Evolutionary conservation across 2,797 vertebrate species (phyloP).

Genomic region (Anniella stebbinsi): DNA sequence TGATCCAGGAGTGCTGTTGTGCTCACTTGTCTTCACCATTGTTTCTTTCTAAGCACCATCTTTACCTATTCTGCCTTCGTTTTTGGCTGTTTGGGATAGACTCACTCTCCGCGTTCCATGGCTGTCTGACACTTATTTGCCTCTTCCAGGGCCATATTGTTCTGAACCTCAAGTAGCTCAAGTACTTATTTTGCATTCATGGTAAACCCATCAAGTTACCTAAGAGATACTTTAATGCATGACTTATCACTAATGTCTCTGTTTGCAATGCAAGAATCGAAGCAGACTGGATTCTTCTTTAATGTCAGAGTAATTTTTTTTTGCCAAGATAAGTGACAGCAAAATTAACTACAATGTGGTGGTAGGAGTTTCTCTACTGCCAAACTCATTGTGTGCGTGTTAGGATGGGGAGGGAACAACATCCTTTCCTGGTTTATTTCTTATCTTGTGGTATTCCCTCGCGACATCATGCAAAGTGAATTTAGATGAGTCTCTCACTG

Average conservation of each 20-base stretch:
- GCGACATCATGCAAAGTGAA: not conserved
- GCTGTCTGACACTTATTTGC: conserved; percentile 21
- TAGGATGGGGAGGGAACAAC: not conserved
- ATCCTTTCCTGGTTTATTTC: conserved; percentile 1
- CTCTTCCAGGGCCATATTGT: conserved; percentile 31
- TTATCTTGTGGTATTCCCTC: not conserved
- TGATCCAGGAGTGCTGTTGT: conserved; percentile 51
- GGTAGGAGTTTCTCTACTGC: conserved; percentile 12
- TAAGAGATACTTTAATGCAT: conserved; percentile 40
- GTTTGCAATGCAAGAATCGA: conserved; percentile 25
- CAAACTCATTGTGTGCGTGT: not conserved
- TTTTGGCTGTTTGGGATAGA: conserved; percentile 45
- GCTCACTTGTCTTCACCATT: conserved; percentile 35
- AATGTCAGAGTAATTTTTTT: conserved; percentile 39
- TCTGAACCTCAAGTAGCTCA: conserved; percentile 40
- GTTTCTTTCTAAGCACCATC: conserved; percentile 44
- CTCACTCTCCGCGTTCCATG: conserved; percentile 34
- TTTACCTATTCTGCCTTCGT: conserved; percentile 40
- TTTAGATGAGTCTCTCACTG: not conserved
- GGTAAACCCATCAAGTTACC: conserved; percentile 29
- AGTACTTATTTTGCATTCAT: not conserved
- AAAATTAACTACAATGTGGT: fast-evolving
- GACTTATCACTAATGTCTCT: conserved; percentile 21
- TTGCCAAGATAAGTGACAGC: conserved; percentile 5
- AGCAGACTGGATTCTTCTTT: conserved; percentile 1